Evolutionary conservation across 23 tunicate genomes (phyloP).

Genomic region (Phallusia fumigata): DNA sequence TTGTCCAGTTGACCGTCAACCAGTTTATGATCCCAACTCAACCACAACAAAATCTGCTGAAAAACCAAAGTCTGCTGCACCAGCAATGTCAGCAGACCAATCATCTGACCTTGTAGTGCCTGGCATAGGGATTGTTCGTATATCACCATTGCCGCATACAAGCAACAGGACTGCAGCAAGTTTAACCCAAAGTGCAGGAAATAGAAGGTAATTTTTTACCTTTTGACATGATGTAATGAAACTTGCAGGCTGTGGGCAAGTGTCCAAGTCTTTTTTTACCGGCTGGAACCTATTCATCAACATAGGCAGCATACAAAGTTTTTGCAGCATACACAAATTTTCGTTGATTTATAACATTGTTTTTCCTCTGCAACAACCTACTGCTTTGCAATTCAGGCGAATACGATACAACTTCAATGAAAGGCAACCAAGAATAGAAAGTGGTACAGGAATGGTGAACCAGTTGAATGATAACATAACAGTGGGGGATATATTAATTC

Average conservation of each 20-base stretch:
- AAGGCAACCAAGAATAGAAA: neutral
- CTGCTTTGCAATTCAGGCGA: neutral
- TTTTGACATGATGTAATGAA: too few relatives aligned
- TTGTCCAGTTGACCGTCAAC: slow-evolving; percentile 73
- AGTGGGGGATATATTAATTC: slow-evolving; percentile 34
- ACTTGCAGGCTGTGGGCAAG: too few relatives aligned
- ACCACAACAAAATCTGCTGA: neutral
- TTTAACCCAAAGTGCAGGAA: neutral
- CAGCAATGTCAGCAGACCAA: neutral
- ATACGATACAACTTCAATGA: neutral
- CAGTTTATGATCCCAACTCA: slow-evolving; percentile 20
- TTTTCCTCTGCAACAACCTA: neutral
- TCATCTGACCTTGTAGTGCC: slow-evolving; percentile 56
- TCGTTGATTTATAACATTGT: too few relatives aligned
- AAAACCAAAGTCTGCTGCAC: neutral
- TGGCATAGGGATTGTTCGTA: slow-evolving; percentile 57
- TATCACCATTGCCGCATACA: neutral
- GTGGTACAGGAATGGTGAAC: neutral
- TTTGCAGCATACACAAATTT: too few relatives aligned
- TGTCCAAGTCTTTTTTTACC: too few relatives aligned
- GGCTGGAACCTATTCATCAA: too few relatives aligned
- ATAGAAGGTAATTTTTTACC: neutral
- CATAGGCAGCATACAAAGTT: too few relatives aligned
- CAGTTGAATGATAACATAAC: neutral
- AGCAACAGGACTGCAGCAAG: neutral